These are phyloP conservation scores for Hydropsyche tenuis DNA, from an alignment of 1,140 invertebrate species.

Conservation along the genomic window DNA sequence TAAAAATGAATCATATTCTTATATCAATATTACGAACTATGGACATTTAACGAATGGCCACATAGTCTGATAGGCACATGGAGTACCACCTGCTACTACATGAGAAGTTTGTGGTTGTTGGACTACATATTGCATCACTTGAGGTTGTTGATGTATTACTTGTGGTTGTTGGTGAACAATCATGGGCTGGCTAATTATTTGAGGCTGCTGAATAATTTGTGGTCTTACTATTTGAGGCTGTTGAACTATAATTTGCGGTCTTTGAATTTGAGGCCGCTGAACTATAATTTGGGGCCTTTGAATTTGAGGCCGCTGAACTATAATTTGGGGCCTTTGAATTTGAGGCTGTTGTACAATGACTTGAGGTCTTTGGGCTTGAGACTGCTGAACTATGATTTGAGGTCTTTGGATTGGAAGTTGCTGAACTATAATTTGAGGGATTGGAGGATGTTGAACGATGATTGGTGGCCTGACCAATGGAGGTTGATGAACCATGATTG, in stretches of 20 bases:
- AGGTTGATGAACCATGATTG: not conserved
- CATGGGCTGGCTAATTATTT: not conserved
- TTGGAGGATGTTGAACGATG: not conserved
- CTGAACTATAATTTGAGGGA: not conserved
- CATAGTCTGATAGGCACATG: not conserved
- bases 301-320: no score
- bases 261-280: no score
- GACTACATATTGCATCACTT: not conserved
- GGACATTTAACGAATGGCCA: conserved; percentile 4
- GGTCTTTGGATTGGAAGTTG: not conserved
- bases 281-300: not conserved
- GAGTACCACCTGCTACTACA: not conserved
- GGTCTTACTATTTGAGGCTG: not conserved
- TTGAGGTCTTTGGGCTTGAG: not conserved
- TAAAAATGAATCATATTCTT: no score
- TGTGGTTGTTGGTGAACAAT: not conserved
- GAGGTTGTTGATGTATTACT: not conserved
- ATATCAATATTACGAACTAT: not conserved
- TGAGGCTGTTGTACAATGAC: not conserved
- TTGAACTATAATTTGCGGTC: not conserved
- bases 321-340: no score
- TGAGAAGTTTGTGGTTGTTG: not conserved
- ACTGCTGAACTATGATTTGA: no score
- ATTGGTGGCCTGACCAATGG: no score
- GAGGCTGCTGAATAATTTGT: conserved; percentile 3